These are phyloP conservation scores for Ateles fusciceps DNA, from an alignment of 2,797 vertebrate genomes.

Conservation along the genomic window DNA sequence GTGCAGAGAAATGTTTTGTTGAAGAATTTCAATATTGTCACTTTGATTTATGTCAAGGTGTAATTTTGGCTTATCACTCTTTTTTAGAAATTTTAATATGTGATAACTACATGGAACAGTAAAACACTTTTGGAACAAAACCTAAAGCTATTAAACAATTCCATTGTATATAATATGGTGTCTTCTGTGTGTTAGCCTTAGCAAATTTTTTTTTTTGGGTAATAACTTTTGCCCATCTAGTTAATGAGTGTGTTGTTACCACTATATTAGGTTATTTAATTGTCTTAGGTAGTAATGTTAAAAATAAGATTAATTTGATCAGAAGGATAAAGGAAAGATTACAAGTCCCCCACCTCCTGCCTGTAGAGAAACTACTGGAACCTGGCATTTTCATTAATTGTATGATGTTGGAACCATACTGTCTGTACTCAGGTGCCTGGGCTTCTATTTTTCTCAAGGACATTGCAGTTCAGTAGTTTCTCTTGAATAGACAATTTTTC, in stretches of 20 bases:
- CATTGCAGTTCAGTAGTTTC: constrained; percentile 13
- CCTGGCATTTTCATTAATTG: background rate
- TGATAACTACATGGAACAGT: background rate
- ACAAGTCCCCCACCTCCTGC: background rate
- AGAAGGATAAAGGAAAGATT: background rate
- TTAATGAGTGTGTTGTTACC: background rate
- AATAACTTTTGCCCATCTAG: background rate
- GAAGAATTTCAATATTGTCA: constrained; percentile 32
- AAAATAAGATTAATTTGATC: background rate
- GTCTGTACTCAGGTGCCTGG: background rate
- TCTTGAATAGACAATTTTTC: background rate
- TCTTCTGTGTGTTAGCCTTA: constrained; percentile 17
- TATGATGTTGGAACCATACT: background rate
- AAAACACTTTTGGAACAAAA: background rate
- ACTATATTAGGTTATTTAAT: constrained; percentile 3
- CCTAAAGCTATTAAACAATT: constrained; percentile 38
- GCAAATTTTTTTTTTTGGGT: background rate
- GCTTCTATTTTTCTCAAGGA: constrained; percentile 1
- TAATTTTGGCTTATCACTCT: background rate
- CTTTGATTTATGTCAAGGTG: constrained; percentile 24
- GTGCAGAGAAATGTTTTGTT: background rate
- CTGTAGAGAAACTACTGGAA: background rate
- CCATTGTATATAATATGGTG: background rate
- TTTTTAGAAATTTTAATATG: constrained; percentile 21
- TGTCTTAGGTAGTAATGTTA: background rate